Conservation (phyloP, 35 echinoderm and acorn worm genomes). For the Ophiothrix spiculata region DNA sequence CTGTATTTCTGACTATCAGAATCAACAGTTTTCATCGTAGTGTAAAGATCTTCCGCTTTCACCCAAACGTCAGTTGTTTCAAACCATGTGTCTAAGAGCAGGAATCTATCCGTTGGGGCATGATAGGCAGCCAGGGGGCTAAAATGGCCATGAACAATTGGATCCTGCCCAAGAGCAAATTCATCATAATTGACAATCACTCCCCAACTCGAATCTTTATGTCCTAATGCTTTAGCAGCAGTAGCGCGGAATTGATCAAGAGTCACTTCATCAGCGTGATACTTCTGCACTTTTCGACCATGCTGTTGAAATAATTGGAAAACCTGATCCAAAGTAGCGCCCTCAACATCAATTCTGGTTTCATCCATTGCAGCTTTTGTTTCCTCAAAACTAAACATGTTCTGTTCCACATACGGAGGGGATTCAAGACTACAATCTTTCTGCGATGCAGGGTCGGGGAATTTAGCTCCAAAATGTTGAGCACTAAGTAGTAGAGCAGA, state of each 20-base stretch:
- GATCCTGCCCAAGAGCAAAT: conserved; percentile 35
- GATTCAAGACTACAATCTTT: conserved; percentile 9
- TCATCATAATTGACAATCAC: conserved; percentile 72
- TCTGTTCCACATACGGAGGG: conserved; percentile 36
- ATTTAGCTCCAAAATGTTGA: conserved; percentile 31
- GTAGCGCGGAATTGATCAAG: conserved; percentile 57
- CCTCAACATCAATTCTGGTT: not conserved
- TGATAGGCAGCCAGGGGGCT: conserved; percentile 70
- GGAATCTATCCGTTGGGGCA: conserved; percentile 43
- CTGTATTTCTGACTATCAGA: conserved; percentile 43
- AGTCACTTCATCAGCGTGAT: conserved; percentile 32
- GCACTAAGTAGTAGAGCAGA: conserved; percentile 65
- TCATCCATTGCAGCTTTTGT: conserved; percentile 38
- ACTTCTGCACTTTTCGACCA: conserved; percentile 9
- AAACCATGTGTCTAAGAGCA: conserved; percentile 69
- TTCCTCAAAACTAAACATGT: conserved; percentile 61
- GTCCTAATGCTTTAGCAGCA: conserved; percentile 24
- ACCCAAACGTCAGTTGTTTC: conserved; percentile 59
- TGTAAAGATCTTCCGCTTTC: conserved; percentile 55
- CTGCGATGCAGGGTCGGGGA: not conserved
- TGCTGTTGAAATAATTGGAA: conserved; percentile 23
- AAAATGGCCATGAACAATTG: conserved; percentile 59
- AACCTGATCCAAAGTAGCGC: conserved; percentile 46
- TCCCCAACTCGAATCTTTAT: conserved; percentile 33
- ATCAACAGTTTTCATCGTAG: conserved; percentile 69